Conservation (phyloP, 2,797 vertebrate genomes). For the Phoeniculus purpureus region DNA sequence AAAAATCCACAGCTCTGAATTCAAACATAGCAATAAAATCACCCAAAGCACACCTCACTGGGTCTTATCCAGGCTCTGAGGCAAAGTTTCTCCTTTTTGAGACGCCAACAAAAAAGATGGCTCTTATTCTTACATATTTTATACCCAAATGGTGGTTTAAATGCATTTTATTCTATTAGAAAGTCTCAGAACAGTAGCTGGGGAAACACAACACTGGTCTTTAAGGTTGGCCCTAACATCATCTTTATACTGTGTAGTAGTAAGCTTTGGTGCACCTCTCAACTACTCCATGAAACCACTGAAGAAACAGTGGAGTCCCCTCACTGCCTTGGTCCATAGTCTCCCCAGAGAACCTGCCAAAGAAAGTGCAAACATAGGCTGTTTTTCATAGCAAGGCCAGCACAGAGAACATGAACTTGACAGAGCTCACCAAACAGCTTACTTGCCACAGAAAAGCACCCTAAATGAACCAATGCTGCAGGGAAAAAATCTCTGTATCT, state of each 20-base stretch:
- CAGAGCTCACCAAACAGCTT: background rate
- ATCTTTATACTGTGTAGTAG: background rate
- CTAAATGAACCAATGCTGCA: background rate
- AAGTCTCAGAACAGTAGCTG: background rate
- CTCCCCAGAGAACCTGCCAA: background rate
- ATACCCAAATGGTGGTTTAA: background rate
- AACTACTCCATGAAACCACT: background rate
- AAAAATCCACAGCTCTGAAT: background rate
- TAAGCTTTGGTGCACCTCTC: background rate
- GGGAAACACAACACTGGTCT: background rate
- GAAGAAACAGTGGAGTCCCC: background rate
- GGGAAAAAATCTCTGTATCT: background rate
- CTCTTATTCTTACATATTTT: background rate
- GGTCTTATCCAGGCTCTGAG: background rate
- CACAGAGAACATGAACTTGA: background rate
- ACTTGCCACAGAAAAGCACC: background rate
- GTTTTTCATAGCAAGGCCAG: background rate
- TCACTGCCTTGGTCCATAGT: fast-evolving
- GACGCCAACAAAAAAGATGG: background rate
- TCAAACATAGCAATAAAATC: background rate
- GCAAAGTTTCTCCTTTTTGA: background rate
- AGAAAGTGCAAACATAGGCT: background rate
- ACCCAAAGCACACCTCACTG: background rate
- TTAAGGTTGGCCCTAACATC: background rate
- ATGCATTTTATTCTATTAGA: background rate